Conservation (phyloP, 92 coral and sea anemone species). For the Phenganax marumi region DNA sequence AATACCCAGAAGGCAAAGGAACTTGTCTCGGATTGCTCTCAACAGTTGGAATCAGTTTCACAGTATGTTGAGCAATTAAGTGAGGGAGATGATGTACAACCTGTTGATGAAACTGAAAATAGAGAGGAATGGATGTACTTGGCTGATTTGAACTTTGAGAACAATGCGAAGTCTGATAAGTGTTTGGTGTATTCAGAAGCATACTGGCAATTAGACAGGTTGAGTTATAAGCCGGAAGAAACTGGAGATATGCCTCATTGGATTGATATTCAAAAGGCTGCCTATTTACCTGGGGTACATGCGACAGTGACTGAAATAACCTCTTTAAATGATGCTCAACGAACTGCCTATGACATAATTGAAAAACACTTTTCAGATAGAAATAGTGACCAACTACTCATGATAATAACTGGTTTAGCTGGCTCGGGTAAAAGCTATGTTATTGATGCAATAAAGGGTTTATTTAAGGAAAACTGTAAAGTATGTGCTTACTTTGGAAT, state of each 20-base stretch:
- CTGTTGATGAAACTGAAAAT: no score
- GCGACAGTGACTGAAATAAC: no score
- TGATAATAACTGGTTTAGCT: conserved; percentile 6
- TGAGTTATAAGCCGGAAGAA: no score
- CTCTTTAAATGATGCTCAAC: conserved; percentile 56
- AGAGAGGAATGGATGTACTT: conserved; percentile 74
- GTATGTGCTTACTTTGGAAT: conserved; percentile 49
- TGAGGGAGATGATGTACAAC: no score
- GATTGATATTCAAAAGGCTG: no score
- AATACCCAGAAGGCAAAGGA: conserved; percentile 43
- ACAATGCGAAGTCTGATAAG: no score
- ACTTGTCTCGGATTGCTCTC: conserved; percentile 60
- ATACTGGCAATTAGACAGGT: no score
- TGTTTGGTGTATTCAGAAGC: no score
- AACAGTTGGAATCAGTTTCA: conserved; percentile 8
- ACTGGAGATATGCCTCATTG: no score
- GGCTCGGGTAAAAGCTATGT: conserved; percentile 24
- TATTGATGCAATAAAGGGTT: conserved; percentile 48
- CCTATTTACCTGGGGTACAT: no score
- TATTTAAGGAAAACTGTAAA: conserved; percentile 36
- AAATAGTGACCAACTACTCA: background rate
- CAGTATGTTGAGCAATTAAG: no score
- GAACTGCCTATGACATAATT: conserved; percentile 57
- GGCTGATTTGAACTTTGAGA: conserved; percentile 41
- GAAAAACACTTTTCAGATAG: conserved; percentile 34